Base-by-base conservation (phyloP, 2,797 vertebrate species). In the Peromyscus nudipes region DNA sequence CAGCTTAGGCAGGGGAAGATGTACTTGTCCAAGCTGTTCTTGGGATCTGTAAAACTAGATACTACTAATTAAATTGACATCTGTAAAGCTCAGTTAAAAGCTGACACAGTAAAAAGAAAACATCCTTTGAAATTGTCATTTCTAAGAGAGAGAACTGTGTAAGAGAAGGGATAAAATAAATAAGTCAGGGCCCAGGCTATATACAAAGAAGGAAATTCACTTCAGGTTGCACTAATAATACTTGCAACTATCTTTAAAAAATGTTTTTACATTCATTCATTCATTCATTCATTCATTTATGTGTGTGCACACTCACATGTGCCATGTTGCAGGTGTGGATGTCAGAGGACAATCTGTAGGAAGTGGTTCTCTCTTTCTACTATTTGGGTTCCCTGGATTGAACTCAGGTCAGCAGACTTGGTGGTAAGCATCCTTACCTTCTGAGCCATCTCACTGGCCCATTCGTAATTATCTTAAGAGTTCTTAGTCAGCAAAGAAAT, bases 1-100 rank as follows among this genome's bases (percentile, higher is more conserved):
- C 71, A 71, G 88, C 9, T 67, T 92, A 25, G 19, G 9, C 67
- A 62, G 52, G 37, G 60, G 37, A 76, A 76, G 4, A 67, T 82
- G 8, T 87, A 23, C 34, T 40, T 82, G 87, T 21, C 60, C 40
- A 83, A 80, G 52, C 86, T 82, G 65, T 67, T 97, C 52, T 1
- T 77, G 64, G 90, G 69, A 96, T 62, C 25, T 86, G 34, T 86
- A 79, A 91, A 97, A 96, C 71, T 96, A 98, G 96, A 97, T 64
- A 84, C 60, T 96, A 27, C 67, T 82, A 92, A 93, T 98, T 97
- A 92, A 27, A 1, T 9, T 89, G 97, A 95, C 91, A 95, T 92
- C 95, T 96, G 62, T 95, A 95, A 55, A 81, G 80, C 85, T 40
- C 91, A 96, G 62, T 75, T 19, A 75, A 92, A 96, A 75, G 49